Conservation (phyloP, 2,888 invertebrate genomes). For the Meiosimyza platycephala region DNA sequence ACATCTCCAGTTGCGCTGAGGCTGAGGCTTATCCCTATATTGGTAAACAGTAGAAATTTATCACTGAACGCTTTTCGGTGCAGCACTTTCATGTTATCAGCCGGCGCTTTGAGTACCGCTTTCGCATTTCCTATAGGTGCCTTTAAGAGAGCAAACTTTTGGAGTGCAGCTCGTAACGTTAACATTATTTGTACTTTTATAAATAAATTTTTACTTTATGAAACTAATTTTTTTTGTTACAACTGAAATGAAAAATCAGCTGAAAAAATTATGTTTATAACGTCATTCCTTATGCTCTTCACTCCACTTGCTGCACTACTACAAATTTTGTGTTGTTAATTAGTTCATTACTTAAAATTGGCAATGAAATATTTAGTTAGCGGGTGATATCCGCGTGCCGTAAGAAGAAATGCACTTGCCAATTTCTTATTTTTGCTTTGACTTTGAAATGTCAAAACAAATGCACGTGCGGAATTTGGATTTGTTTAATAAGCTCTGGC, state of each 20-base stretch:
- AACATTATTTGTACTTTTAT: conserved; percentile 11
- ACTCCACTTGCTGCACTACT: too few species aligned
- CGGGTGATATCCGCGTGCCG: too few species aligned
- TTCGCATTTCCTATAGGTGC: too few species aligned
- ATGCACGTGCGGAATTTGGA: neutral
- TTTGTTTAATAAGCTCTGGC: neutral
- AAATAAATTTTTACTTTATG: neutral
- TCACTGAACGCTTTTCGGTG: conserved; percentile 70
- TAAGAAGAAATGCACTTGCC: too few species aligned
- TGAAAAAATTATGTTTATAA: neutral
- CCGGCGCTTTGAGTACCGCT: too few species aligned
- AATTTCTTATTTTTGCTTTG: too few species aligned
- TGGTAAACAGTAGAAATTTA: conserved; percentile 82
- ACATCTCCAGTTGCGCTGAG: conserved; percentile 84
- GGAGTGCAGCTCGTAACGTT: conserved; percentile 5
- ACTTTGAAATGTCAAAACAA: conserved; percentile 14
- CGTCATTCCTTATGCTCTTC: too few species aligned
- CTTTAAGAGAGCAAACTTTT: neutral
- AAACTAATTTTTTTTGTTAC: neutral
- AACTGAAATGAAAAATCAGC: neutral
- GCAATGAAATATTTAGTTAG: too few species aligned
- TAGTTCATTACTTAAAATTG: too few species aligned
- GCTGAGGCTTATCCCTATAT: conserved; percentile 79
- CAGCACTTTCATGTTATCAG: conserved; percentile 17
- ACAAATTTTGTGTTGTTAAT: too few species aligned